Conservation (phyloP, 1,140 invertebrate genomes). For the Drosophila insularis region DNA sequence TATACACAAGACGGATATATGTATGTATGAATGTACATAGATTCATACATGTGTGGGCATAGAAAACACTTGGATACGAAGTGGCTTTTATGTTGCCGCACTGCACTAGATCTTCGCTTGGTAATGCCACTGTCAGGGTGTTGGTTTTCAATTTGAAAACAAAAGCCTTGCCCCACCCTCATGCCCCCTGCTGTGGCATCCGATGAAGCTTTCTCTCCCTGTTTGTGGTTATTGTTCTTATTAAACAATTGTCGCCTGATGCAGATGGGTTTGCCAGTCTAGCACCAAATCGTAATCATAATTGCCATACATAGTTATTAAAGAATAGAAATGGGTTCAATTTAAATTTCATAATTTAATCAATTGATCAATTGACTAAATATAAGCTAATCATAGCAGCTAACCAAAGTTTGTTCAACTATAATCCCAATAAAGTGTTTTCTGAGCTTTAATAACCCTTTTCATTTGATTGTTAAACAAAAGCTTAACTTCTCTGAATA, state of each 20-base stretch:
- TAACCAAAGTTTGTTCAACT: too few relatives aligned
- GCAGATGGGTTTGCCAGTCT: neutral
- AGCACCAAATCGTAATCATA: neutral
- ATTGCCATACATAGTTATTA: neutral
- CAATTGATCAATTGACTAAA: neutral
- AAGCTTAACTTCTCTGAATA: too few relatives aligned
- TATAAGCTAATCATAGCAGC: too few relatives aligned
- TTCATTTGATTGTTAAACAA: too few relatives aligned
- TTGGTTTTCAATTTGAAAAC: slow-evolving; percentile 66
- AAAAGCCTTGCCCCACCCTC: slow-evolving; percentile 22
- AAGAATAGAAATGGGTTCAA: neutral
- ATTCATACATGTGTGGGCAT: neutral
- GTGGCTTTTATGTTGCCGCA: slow-evolving; percentile 66
- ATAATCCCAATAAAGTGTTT: too few relatives aligned
- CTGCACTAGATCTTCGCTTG: slow-evolving; percentile 63
- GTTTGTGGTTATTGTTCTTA: slow-evolving; percentile 29
- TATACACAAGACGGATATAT: neutral
- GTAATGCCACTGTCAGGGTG: slow-evolving; percentile 70
- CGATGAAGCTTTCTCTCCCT: slow-evolving; percentile 26
- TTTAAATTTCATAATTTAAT: neutral
- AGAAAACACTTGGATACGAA: slow-evolving; percentile 67
- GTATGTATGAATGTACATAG: neutral
- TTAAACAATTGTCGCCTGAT: slow-evolving; percentile 60
- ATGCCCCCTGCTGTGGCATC: slow-evolving; percentile 36
- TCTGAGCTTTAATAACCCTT: too few relatives aligned